These are phyloP conservation scores for Syrmaticus mikado DNA, from an alignment of 2,113 vertebrate species.

Conservation along the genomic window DNA sequence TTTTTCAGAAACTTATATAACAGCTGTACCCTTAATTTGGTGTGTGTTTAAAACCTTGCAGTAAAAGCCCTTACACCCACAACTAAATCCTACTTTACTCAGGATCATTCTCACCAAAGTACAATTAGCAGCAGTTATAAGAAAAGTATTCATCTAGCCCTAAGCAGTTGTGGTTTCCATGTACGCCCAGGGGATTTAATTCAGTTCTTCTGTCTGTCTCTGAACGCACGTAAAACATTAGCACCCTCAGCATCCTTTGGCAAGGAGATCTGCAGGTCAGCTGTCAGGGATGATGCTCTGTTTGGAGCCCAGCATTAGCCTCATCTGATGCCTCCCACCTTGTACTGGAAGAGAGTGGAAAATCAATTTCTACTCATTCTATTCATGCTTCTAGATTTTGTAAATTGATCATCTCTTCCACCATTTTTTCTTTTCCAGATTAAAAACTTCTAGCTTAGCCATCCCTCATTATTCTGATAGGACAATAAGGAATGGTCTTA, in stretches of 20 bases:
- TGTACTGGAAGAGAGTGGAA: neutral
- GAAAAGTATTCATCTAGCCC: neutral
- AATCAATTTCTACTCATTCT: neutral
- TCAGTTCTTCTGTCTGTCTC: neutral
- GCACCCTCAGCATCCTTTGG: neutral
- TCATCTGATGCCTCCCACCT: neutral
- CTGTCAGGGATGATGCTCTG: neutral
- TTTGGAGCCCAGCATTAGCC: neutral
- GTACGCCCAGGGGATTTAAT: neutral
- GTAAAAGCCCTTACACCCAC: neutral
- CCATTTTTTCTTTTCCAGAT: neutral
- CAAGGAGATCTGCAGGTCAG: neutral
- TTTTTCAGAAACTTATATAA: constrained; percentile 7
- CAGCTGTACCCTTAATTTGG: neutral
- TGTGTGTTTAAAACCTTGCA: neutral
- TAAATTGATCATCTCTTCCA: neutral
- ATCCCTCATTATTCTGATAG: neutral
- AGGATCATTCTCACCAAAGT: neutral
- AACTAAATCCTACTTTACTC: neutral
- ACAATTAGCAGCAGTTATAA: neutral
- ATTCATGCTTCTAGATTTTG: neutral
- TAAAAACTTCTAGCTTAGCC: neutral
- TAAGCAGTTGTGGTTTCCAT: neutral
- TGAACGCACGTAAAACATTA: neutral
- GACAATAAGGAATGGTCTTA: no score